These are phyloP conservation scores for Tychaedon coryphoeus DNA, from an alignment of 2,113 vertebrate genomes.

Conservation along the genomic window DNA sequence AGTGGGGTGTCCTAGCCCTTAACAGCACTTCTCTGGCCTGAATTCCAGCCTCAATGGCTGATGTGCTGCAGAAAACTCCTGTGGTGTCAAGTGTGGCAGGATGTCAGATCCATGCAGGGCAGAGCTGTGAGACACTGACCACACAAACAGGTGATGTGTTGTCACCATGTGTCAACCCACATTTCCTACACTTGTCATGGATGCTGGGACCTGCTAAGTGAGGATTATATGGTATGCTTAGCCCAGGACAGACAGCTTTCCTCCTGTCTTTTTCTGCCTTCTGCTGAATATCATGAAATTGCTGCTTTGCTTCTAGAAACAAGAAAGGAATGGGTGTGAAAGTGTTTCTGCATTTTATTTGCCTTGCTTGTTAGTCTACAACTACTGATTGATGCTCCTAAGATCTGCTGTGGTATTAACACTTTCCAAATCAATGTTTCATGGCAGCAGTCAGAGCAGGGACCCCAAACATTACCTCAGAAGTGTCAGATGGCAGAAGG, in stretches of 20 bases:
- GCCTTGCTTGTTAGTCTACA: not conserved
- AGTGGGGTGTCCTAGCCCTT: not conserved
- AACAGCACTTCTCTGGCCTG: not conserved
- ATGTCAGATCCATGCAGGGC: not conserved
- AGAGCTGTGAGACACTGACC: not conserved
- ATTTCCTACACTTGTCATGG: not conserved
- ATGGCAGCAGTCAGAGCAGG: not conserved
- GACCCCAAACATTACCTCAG: slow-evolving; percentile 75
- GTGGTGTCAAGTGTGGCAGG: not conserved
- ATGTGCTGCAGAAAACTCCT: not conserved
- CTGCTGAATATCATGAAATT: not conserved
- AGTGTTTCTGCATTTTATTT: not conserved
- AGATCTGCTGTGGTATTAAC: not conserved
- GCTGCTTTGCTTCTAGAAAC: not conserved
- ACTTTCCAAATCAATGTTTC: not conserved
- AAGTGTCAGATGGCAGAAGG: slow-evolving; percentile 67
- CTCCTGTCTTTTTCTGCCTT: not conserved
- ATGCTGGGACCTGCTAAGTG: not conserved
- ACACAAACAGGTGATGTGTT: fast-evolving
- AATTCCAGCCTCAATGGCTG: not conserved
- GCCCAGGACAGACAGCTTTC: not conserved
- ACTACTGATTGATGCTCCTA: not conserved
- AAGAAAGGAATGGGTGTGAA: not conserved
- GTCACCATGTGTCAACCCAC: fast-evolving
- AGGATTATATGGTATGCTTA: not conserved